These are phyloP conservation scores for Dicyrtomina minuta DNA, from an alignment of 2,888 invertebrate genomes.

Conservation along the genomic window DNA sequence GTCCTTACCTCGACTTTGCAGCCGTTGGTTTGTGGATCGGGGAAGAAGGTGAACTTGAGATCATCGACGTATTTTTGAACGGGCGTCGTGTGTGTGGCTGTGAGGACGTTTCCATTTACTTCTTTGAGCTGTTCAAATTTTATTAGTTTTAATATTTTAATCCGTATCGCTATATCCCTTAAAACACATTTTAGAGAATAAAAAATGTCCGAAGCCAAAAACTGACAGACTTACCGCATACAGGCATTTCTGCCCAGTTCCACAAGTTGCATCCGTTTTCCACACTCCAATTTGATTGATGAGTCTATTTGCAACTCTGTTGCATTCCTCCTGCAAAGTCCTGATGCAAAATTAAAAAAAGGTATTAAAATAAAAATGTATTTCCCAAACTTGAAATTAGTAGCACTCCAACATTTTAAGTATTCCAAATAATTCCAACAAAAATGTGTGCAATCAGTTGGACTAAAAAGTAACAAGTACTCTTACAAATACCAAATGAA, in stretches of 20 bases:
- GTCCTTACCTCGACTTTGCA: constrained; percentile 54
- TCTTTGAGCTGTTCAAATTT: not conserved
- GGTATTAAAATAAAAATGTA: too few species aligned
- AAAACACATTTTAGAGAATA: too few species aligned
- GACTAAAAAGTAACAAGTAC: too few species aligned
- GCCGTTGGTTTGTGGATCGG: constrained; percentile 42
- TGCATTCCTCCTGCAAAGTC: constrained; percentile 51
- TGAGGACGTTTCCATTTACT: constrained; percentile 39
- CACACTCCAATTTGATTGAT: constrained; percentile 48
- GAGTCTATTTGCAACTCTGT: constrained; percentile 44
- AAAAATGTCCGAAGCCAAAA: not conserved
- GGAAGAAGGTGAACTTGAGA: constrained; percentile 53
- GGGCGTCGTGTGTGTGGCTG: constrained; percentile 54
- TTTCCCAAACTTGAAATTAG: too few species aligned
- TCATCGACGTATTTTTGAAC: constrained; percentile 53
- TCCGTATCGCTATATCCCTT: too few species aligned
- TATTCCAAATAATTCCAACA: too few species aligned
- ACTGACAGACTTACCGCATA: constrained; percentile 3
- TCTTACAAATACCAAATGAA: too few species aligned
- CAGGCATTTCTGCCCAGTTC: constrained; percentile 6
- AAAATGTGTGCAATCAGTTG: too few species aligned
- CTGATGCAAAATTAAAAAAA: constrained; percentile 25
- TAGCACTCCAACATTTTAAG: too few species aligned
- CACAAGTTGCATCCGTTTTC: constrained; percentile 6
- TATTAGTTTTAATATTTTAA: not conserved